Conservation (phyloP, 2,113 vertebrate genomes). For the Struthidea cinerea region DNA sequence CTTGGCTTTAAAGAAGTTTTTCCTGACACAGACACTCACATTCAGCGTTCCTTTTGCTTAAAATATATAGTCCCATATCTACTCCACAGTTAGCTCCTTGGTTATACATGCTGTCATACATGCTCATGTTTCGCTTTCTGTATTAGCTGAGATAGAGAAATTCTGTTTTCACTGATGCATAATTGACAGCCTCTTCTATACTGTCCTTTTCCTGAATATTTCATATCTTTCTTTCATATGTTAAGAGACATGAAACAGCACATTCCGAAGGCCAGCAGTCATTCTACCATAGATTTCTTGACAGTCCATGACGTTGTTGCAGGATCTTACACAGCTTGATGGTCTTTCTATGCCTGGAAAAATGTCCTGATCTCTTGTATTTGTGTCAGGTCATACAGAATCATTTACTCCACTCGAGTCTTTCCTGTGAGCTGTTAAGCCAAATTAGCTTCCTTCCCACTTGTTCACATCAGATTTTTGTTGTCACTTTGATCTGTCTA, state of each 20-base stretch:
- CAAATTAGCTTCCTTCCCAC: not conserved
- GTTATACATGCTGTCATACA: not conserved
- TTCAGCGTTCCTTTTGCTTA: not conserved
- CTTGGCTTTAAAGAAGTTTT: not conserved
- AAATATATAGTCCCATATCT: not conserved
- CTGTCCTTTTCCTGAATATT: not conserved
- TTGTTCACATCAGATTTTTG: not conserved
- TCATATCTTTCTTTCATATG: not conserved
- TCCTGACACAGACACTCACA: too few relatives aligned
- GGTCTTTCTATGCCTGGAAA: not conserved
- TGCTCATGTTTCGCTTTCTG: not conserved
- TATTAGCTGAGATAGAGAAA: not conserved
- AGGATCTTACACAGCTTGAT: not conserved
- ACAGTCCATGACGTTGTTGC: not conserved
- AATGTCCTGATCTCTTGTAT: not conserved
- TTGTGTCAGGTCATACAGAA: not conserved
- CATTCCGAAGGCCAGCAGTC: not conserved
- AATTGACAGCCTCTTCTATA: not conserved
- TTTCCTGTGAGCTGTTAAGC: not conserved
- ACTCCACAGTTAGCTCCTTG: not conserved
- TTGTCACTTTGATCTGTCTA: not conserved
- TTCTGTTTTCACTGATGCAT: not conserved
- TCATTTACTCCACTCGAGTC: not conserved
- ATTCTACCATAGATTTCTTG: not conserved
- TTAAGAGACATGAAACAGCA: not conserved